Percentiles rank a stretch among this genome's conserved stretches.
These are phyloP conservation scores for Nycticebus coucang DNA, from an alignment of 2,113 vertebrate genomes.

Conservation along the genomic window DNA sequence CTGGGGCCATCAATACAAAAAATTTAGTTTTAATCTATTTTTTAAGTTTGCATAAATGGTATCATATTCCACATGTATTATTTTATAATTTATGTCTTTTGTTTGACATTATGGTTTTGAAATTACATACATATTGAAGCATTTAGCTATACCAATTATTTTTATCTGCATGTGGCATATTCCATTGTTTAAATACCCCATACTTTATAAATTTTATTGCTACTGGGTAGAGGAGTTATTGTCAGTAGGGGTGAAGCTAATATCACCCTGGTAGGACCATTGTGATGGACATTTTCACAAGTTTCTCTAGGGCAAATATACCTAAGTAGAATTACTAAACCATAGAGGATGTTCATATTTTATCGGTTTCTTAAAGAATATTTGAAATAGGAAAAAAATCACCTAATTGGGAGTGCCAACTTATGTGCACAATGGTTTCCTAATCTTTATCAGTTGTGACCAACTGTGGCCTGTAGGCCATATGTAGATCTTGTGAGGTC, in stretches of 20 bases:
- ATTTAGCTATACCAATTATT: not conserved
- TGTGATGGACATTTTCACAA: not conserved
- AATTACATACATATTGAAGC: not conserved
- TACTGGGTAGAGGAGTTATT: not conserved
- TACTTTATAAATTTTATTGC: not conserved
- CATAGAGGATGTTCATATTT: not conserved
- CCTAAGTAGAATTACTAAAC: not conserved
- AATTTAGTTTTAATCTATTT: not conserved
- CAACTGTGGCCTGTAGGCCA: no score
- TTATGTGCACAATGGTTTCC: not conserved
- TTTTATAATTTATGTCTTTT: not conserved
- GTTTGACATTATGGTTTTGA: not conserved
- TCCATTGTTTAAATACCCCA: not conserved
- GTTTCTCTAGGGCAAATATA: not conserved
- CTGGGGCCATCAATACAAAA: not conserved
- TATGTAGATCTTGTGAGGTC: no score
- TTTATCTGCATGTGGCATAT: not conserved
- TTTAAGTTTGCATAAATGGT: not conserved
- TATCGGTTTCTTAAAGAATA: constrained; percentile 26
- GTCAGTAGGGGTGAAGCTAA: not conserved
- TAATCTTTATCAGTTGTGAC: not conserved
- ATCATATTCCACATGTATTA: not conserved
- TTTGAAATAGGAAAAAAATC: not conserved
- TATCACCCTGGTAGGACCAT: not conserved
- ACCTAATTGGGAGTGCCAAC: not conserved